Base-by-base conservation (phyloP, 2,888 invertebrate genomes). In the Apamea sordens region DNA sequence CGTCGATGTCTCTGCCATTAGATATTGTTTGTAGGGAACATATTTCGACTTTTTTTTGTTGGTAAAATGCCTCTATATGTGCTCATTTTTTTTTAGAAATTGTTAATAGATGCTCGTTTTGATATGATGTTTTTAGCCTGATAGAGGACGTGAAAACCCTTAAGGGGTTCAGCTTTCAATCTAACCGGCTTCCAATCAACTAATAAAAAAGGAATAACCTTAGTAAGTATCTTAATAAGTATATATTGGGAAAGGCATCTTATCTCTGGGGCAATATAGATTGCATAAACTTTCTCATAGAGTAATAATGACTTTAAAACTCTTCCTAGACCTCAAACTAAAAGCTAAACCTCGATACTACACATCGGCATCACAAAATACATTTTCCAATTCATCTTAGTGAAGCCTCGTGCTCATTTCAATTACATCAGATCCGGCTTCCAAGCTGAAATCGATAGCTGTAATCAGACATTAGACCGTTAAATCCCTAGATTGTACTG, bases 391-490 rank as follows among this genome's bases (percentile, higher is more conserved):
- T 87, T 79, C 70, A 77, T 86, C 79, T 68, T 56, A 65, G 50
- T 41, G 61, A 77, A 88, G 63, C 70, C 71, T 73, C 50, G 36
- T 24, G n/a, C 67, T 80, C 73, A 82, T 85, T 83, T 83, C 87
- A 83, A 84, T 86, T 81, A 84, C 79, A 64, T 68, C 73, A 64
- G 41, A 61, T 41, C 59, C 69, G 73, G 56, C 72, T 81, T 47
- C 70, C 56, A 63, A 88, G 80, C 84, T 88, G 71, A 87, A 88
- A 84, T 87, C 84, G 80, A 86, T 88, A 77, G 28, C 80, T 28
- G 76, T 88, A 79, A 88, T 87, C 80, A 79, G 86, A 84, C 76
- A 79, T 84, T 82, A 84, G 72, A 77, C 44, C 86, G 69, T n/a
- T 84, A 77, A 84, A 87, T 59, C 80, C 80, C 75, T 78, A 80